phyloP scores from a whole-genome alignment of 2,888 invertebrate species.

The Tigriopus californicus region DNA sequence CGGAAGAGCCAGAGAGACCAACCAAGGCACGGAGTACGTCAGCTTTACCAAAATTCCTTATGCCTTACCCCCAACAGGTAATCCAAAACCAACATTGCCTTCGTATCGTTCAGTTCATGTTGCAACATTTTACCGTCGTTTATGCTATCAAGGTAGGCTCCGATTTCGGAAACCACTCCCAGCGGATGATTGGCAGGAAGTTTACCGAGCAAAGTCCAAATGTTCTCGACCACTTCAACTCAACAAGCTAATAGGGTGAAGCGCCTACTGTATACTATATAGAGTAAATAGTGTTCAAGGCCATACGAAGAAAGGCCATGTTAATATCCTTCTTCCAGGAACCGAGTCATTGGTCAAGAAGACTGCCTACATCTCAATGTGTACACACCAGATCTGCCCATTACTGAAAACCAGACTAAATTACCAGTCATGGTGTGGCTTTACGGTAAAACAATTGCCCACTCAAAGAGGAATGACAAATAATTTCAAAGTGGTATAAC shows the following conservation, averaged over 20 bases:
- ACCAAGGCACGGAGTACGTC: not conserved
- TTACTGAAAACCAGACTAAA: conserved; percentile 6
- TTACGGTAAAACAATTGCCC: not conserved
- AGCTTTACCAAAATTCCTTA: not conserved
- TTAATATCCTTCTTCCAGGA: not conserved
- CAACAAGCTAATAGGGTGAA: not conserved
- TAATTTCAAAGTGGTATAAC: too few relatives aligned
- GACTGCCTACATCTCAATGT: conserved; percentile 10
- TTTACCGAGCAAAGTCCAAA: not conserved
- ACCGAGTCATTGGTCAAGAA: not conserved
- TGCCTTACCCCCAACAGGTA: not conserved
- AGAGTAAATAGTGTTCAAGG: not conserved
- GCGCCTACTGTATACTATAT: not conserved
- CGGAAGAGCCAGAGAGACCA: not conserved
- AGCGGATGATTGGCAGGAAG: not conserved
- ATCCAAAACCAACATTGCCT: too few relatives aligned
- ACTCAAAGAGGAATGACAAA: too few relatives aligned
- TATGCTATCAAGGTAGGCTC: not conserved
- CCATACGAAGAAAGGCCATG: too few relatives aligned
- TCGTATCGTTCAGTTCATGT: not conserved
- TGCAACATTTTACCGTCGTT: not conserved
- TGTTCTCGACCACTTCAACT: not conserved
- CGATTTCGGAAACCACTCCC: conserved; percentile 1
- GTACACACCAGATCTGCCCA: conserved; percentile 1
- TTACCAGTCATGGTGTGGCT: conserved; percentile 3